Percentiles rank a stretch among this genome's conserved stretches.
Evolutionary conservation across 2,888 invertebrate genomes (phyloP).

Genomic region (Dynastes tityus): DNA sequence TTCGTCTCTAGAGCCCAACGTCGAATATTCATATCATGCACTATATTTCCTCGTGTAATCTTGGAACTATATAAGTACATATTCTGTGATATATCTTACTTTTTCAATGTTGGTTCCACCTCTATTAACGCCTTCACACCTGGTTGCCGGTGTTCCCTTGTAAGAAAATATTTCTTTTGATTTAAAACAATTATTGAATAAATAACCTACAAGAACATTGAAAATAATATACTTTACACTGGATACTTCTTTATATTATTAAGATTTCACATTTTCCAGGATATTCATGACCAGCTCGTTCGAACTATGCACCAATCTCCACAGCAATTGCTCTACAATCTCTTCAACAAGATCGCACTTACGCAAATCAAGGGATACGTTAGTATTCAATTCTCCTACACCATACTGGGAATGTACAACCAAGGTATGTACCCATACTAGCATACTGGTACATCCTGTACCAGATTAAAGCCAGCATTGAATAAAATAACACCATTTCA

Average conservation of each 20-base stretch:
- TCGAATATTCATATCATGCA: too few relatives aligned
- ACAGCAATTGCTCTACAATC: constrained; percentile 76
- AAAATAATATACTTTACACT: neutral
- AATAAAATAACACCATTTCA: neutral
- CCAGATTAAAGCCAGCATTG: neutral
- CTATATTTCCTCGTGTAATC: too few relatives aligned
- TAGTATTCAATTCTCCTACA: constrained; percentile 88
- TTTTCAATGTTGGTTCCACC: too few relatives aligned
- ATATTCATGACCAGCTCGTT: neutral
- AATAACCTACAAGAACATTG: too few relatives aligned
- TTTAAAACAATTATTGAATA: too few relatives aligned
- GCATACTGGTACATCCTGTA: neutral
- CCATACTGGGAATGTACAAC: constrained; percentile 67
- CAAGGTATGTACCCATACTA: neutral
- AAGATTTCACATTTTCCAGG: neutral
- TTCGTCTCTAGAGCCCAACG: too few relatives aligned
- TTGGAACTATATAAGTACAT: too few relatives aligned
- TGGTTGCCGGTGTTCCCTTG: too few relatives aligned
- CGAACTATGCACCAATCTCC: constrained; percentile 3
- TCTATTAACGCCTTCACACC: too few relatives aligned
- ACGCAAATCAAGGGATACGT: constrained; percentile 86
- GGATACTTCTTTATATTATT: neutral
- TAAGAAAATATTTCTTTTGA: too few relatives aligned
- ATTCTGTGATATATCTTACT: too few relatives aligned
- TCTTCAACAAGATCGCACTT: constrained; percentile 82